Evolutionary conservation across 2,888 invertebrate genomes (phyloP).

Genomic region (Hirtodrosophila cameraria): DNA sequence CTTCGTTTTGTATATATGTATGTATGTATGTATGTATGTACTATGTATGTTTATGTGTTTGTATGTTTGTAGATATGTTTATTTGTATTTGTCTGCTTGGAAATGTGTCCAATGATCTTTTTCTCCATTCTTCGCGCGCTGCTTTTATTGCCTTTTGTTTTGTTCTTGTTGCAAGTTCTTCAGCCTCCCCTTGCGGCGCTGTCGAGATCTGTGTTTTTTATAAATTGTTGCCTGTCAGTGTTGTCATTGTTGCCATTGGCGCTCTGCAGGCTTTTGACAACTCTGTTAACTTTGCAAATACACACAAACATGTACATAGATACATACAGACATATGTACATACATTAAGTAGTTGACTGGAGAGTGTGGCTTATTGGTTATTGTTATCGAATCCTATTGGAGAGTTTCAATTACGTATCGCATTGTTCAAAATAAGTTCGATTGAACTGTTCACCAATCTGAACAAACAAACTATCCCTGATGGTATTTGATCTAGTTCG

Average conservation of each 20-base stretch:
- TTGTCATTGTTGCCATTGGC: slow-evolving; percentile 48
- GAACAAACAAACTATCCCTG: too few relatives aligned
- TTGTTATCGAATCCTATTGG: too few relatives aligned
- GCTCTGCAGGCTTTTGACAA: slow-evolving; percentile 43
- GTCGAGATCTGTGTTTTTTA: slow-evolving; percentile 23
- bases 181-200: slow-evolving; percentile 38
- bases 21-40: slow-evolving; percentile 15
- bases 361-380: too few relatives aligned
- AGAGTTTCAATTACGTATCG: too few relatives aligned
- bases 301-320: too few relatives aligned
- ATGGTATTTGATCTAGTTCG: too few relatives aligned
- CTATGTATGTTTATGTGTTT: too few relatives aligned
- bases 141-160: slow-evolving; percentile 57
- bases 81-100: slow-evolving; percentile 28
- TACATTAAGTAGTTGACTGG: too few relatives aligned
- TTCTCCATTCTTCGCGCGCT: slow-evolving; percentile 41
- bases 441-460: too few relatives aligned
- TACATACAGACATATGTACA: not conserved
- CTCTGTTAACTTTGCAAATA: slow-evolving; percentile 43
- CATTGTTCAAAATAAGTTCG: too few relatives aligned
- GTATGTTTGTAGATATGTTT: slow-evolving; percentile 6
- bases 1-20: slow-evolving; percentile 4
- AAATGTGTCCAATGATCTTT: slow-evolving; percentile 74
- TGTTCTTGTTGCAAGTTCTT: slow-evolving; percentile 41
- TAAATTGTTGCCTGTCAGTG: slow-evolving; percentile 51